Evolutionary conservation across 2,113 vertebrate genomes (phyloP).

Genomic region (Nothobranchius furzeri): DNA sequence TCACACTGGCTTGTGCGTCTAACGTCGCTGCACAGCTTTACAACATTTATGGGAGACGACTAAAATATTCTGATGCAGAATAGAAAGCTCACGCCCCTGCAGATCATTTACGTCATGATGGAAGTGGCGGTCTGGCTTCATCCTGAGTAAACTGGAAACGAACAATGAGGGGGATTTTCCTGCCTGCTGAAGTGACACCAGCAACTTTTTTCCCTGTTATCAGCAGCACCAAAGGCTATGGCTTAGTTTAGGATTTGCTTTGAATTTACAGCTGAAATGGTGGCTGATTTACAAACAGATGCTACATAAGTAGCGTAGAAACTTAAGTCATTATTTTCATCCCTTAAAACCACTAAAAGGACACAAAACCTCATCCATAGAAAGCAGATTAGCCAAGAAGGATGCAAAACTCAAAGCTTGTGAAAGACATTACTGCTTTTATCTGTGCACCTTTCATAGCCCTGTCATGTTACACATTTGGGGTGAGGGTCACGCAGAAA

Average conservation of each 20-base stretch:
- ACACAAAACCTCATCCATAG: slow-evolving; percentile 18
- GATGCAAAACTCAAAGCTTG: slow-evolving; percentile 5
- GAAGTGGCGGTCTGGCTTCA: slow-evolving; percentile 12
- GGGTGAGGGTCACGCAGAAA: slow-evolving; percentile 18
- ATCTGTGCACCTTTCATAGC: slow-evolving; percentile 51
- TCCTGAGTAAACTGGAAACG: neutral
- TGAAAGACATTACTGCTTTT: slow-evolving; percentile 46
- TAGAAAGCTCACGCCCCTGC: slow-evolving; percentile 8
- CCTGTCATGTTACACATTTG: slow-evolving; percentile 43
- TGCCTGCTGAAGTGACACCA: slow-evolving; percentile 11
- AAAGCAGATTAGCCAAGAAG: slow-evolving; percentile 29
- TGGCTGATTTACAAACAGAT: slow-evolving; percentile 22
- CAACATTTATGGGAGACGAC: slow-evolving; percentile 9
- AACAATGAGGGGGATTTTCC: slow-evolving; percentile 1
- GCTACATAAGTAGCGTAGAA: neutral
- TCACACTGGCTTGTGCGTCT: no score
- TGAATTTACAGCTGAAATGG: no score
- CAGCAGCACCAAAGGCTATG: neutral
- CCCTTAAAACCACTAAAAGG: neutral
- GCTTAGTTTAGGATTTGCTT: no score
- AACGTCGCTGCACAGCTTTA: neutral
- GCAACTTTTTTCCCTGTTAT: neutral
- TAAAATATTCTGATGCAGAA: slow-evolving; percentile 20
- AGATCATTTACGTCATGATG: slow-evolving; percentile 10
- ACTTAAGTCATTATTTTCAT: neutral